Base-by-base conservation (phyloP, 2,888 invertebrate species). In the Pseudeuparius sepicola region DNA sequence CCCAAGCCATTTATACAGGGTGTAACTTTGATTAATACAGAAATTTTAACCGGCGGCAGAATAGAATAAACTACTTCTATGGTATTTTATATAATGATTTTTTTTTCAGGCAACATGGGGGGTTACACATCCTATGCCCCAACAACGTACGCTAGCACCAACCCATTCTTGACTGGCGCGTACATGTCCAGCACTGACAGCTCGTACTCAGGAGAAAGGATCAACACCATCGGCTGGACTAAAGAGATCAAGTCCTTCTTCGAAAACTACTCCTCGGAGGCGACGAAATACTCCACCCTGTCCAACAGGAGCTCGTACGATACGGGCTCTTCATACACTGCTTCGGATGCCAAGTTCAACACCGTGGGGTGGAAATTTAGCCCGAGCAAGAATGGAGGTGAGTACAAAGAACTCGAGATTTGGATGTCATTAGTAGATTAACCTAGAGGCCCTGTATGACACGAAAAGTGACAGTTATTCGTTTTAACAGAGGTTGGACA, bases 151-250 rank as follows among this genome's bases (percentile, higher is more conserved):
- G 61, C 60, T n/a, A 65, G 64, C 41, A 75, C 75, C 29, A 75
- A 75, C 60, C 75, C 75, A 36, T 75, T 75, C 59, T 60, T 75
- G 51, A 63, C 63, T 3, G 64, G 63, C 2, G 61, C 63, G 6
- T 64, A 63, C 41, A 45, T 63, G 47, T 59, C 58, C 36, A 62
- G 62, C 44, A 55, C 51, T 14, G 54, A 56, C 11, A 43, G 36
- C 30, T 50, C 44, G 31, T 49, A 47, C 14, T 47, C 50, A 23
- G 35, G 40, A 4, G 59, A 59, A 17, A 62, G 62, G 45, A 62
- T 56, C 42, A 60, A 59, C 45, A 61, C 61, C 1, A 60, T 61
- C 16, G 55, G 58, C 5, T 53, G 59, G 3, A 50, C 53, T 3
- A 57, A 56, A 43, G 52, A 52, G 7, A 43, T 50, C n/a, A 52